Conservation (phyloP, 2,888 invertebrate species). For the Dysmachus trigonus region DNA sequence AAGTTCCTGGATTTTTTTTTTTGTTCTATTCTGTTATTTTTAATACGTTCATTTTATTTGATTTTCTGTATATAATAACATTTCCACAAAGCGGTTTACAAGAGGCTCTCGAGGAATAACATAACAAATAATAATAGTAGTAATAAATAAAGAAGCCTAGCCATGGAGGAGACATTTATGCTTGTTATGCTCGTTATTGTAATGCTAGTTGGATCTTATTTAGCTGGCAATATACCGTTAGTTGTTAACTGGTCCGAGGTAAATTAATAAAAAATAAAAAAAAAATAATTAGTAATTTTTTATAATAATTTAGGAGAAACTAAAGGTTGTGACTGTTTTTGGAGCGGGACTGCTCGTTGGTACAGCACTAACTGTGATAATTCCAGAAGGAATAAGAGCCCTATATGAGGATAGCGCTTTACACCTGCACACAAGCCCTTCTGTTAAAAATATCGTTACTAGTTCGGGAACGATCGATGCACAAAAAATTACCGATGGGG, state of each 20-base stretch:
- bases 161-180: slow-evolving; percentile 85
- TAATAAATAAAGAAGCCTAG: background rate
- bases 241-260: slow-evolving; percentile 96
- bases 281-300: background rate
- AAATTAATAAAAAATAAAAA: slow-evolving; percentile 54
- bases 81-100: too few species aligned
- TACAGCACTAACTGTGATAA: slow-evolving; percentile 96
- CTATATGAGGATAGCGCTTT: slow-evolving; percentile 67
- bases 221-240: slow-evolving; percentile 94
- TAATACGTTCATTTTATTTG: too few species aligned
- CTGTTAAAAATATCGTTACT: background rate
- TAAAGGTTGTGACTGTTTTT: slow-evolving; percentile 92
- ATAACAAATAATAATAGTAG: background rate
- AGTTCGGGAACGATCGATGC: background rate
- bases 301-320: slow-evolving; percentile 81
- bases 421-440: background rate
- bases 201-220: slow-evolving; percentile 95
- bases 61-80: too few species aligned
- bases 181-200: slow-evolving; percentile 85
- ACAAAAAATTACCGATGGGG: background rate
- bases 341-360: slow-evolving; percentile 98
- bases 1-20: too few species aligned
- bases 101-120: background rate
- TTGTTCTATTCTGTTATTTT: too few species aligned
- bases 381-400: slow-evolving; percentile 96